phyloP scores from a whole-genome alignment of 2,113 vertebrate genomes.

The Hyaena hyaena region DNA sequence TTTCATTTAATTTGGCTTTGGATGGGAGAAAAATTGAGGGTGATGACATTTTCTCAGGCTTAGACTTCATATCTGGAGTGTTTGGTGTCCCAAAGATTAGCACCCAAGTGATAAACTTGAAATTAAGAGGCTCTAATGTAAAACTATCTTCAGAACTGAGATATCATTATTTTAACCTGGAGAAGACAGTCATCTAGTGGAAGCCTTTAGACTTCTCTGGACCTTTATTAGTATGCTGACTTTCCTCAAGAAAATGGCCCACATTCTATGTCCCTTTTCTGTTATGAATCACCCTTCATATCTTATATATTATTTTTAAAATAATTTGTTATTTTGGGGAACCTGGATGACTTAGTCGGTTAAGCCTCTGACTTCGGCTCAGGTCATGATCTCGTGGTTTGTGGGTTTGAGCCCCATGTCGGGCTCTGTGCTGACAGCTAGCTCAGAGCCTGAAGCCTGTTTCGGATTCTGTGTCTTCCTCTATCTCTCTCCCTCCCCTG shows the following conservation, averaged over 20 bases:
- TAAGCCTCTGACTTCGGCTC: too few relatives aligned
- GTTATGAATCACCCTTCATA: background rate
- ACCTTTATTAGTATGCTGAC: background rate
- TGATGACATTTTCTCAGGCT: background rate
- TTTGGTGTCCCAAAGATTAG: background rate
- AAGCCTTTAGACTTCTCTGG: background rate
- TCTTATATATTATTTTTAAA: accelerated
- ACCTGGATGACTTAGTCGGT: too few relatives aligned
- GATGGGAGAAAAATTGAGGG: background rate
- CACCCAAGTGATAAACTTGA: background rate
- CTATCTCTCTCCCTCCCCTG: too few relatives aligned
- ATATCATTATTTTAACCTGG: background rate
- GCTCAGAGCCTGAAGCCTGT: too few relatives aligned
- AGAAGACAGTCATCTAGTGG: constrained; percentile 53
- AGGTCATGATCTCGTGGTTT: too few relatives aligned
- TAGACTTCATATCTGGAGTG: background rate
- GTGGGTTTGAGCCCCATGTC: too few relatives aligned
- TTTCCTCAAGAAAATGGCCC: background rate
- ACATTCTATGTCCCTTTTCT: background rate
- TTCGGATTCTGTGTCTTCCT: too few relatives aligned
- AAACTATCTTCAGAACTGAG: background rate
- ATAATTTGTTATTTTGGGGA: background rate
- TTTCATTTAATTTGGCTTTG: constrained; percentile 7
- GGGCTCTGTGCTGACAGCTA: too few relatives aligned
- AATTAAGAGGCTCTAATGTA: background rate